Conservation (phyloP, 2,888 invertebrate genomes). For the Aethes cnicana region DNA sequence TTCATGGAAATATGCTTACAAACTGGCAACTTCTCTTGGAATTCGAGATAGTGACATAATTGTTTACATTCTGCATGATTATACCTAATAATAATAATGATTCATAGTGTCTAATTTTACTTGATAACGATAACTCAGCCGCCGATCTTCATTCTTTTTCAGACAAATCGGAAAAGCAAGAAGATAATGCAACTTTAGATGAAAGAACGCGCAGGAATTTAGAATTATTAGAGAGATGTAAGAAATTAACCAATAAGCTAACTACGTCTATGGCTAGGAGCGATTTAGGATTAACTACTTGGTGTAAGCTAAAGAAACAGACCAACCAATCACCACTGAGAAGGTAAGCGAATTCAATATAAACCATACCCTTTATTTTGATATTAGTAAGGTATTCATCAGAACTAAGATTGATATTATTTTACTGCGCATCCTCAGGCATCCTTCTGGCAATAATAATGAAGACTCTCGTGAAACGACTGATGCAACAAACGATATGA, state of each 20-base stretch:
- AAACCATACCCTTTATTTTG: too few species aligned
- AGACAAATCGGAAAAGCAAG: conserved; percentile 76
- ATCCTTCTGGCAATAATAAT: conserved; percentile 90
- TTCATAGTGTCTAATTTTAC: conserved; percentile 49
- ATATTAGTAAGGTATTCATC: conserved; percentile 22
- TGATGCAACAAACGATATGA: conserved; percentile 82
- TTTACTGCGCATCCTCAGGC: conserved; percentile 70
- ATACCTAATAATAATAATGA: conserved; percentile 49
- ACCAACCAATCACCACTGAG: conserved; percentile 85
- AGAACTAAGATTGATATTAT: too few species aligned
- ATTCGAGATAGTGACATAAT: conserved; percentile 45
- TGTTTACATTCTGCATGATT: conserved; percentile 48
- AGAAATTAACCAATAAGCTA: conserved; percentile 78
- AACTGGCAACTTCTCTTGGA: conserved; percentile 3
- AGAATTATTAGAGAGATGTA: conserved; percentile 81
- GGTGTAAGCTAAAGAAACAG: conserved; percentile 92
- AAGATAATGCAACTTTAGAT: conserved; percentile 68
- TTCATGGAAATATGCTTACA: not conserved
- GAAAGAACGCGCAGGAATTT: conserved; percentile 82
- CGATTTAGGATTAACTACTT: conserved; percentile 93
- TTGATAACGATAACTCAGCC: conserved; percentile 54
- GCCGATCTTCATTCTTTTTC: conserved; percentile 54
- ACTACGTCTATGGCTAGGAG: conserved; percentile 93
- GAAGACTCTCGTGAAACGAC: conserved; percentile 80
- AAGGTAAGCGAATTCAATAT: conserved; percentile 76